Evolutionary conservation across 2,113 vertebrate genomes (phyloP).

Genomic region (Seriola rivoliana): DNA sequence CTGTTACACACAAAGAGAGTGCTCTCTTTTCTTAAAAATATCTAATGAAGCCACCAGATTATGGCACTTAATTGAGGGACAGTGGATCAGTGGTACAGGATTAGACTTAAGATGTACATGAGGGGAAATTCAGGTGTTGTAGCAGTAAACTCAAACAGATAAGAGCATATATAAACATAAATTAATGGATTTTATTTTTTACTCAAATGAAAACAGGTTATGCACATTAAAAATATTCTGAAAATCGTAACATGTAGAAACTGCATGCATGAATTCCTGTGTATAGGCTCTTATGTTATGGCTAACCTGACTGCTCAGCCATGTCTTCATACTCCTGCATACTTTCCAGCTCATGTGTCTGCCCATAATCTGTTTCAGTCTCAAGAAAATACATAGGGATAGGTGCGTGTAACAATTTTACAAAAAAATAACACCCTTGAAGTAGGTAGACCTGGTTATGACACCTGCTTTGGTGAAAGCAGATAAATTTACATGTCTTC

Average conservation of each 20-base stretch:
- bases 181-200: background rate
- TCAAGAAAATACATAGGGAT: background rate
- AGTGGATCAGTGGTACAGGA: background rate
- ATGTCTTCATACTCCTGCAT: background rate
- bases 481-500: slow-evolving; percentile 17
- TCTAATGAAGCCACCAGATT: background rate
- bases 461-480: slow-evolving; percentile 11
- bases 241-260: background rate
- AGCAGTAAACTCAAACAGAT: background rate
- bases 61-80: background rate
- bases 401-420: slow-evolving; percentile 16
- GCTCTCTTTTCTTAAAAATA: background rate
- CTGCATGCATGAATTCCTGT: background rate
- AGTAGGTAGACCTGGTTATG: background rate
- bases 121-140: background rate
- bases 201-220: background rate
- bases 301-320: background rate
- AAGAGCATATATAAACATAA: background rate
- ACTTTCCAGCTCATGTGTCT: slow-evolving; percentile 27
- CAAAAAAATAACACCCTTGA: background rate
- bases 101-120: background rate
- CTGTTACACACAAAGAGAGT: background rate
- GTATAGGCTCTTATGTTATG: too few species aligned
- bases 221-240: too few species aligned
- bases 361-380: slow-evolving; percentile 19